Base-by-base conservation (phyloP, 2,113 vertebrate species). In the Entomyzon cyanotis region DNA sequence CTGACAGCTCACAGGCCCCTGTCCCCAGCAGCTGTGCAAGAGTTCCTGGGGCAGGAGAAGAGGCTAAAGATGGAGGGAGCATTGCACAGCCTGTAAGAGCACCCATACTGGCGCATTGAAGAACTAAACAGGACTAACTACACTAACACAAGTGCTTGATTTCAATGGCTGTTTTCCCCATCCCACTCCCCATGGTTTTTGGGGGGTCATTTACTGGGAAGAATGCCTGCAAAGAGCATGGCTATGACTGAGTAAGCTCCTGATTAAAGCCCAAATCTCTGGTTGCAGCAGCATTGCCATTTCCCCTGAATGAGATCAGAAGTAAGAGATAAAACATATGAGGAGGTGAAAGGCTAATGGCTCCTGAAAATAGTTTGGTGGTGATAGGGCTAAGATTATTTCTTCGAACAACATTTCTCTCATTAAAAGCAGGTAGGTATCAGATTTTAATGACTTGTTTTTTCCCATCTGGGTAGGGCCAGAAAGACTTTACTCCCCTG, bases 381-480 rank as follows among this genome's bases (percentile, higher is more conserved):
- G 71, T 92, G 83, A 93, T 87, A 82, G 84, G 73, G 64, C 85
- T 83, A 75, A 67, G 85, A 89, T 86, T 90, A 75, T 87, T 97
- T 88, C 88, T 94, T 68, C 16, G 5, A 93, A 96, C 84, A 87
- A 93, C n/a, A 11, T 93, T 96, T 84, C 86, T 94, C 93, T 96
- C 94, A 89, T 79, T 94, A 96, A 94, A 88, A 78, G 84, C 80
- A 93, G 74, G 86, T 81, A 96, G 79, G 79, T 94, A 90, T 93
- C 89, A 91, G 93, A 93, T 96, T 94, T 95, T 91, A 90, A 94
- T 91, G 90, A 94, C 93, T 95, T 96, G 89, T 24, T 84, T 84
- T 87, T 77, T 93, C 94, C 89, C 90, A 74, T 94, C 92, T 87
- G 25, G 4, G 74, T 42, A 81, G 78, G n/a, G 41, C 44, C 63